Percentiles rank a stretch among this genome's conserved stretches.
phyloP scores from a whole-genome alignment of 2,888 invertebrate genomes.

The Sarcophaga subvicina region DNA sequence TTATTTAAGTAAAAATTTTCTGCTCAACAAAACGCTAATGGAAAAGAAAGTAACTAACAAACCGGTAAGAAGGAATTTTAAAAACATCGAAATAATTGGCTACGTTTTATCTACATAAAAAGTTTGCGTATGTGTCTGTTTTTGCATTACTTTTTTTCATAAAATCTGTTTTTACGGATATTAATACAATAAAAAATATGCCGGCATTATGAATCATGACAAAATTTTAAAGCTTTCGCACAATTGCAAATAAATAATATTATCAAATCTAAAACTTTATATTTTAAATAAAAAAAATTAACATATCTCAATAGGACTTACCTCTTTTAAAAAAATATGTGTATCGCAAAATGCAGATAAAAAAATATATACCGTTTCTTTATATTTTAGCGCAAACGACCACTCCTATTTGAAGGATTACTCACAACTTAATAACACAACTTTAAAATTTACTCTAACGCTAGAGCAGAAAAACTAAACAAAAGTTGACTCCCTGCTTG shows the following conservation, averaged over 20 bases:
- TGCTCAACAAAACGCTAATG: too few species aligned
- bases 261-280: slow-evolving; percentile 10
- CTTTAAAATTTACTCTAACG: slow-evolving; percentile 67
- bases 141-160: too few species aligned
- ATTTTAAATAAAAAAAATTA: slow-evolving; percentile 4
- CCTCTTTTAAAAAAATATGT: slow-evolving; percentile 60
- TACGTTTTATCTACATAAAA: neutral
- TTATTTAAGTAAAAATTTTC: too few species aligned
- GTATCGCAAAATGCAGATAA: slow-evolving; percentile 51
- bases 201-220: too few species aligned
- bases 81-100: neutral
- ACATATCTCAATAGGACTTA: slow-evolving; percentile 35
- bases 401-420: slow-evolving; percentile 71
- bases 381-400: slow-evolving; percentile 58
- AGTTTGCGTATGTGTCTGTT: too few species aligned
- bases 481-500: slow-evolving; percentile 33
- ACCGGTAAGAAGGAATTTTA: too few species aligned
- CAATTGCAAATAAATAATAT: too few species aligned
- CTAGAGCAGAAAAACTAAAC: slow-evolving; percentile 38
- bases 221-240: too few species aligned
- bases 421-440: slow-evolving; percentile 69
- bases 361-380: slow-evolving; percentile 46
- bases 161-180: too few species aligned
- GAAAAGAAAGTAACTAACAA: too few species aligned
- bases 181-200: too few species aligned